Base-by-base conservation (phyloP, 2,888 invertebrate species). In the Amphipyra tragopoginis region DNA sequence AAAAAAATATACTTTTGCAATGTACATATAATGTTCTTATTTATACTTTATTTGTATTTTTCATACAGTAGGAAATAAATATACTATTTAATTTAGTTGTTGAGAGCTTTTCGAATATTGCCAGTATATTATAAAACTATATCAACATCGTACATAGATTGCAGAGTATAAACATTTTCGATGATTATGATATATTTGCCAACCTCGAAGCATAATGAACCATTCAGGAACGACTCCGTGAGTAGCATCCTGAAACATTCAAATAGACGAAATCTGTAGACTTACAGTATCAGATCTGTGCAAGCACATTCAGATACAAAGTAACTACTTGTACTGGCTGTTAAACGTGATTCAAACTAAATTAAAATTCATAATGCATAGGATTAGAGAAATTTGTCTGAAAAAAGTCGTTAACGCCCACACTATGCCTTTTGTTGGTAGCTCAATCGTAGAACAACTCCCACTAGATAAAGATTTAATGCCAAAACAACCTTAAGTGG, bases 401-500 rank as follows among this genome's bases (percentile, higher is more conserved):
- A 79, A 77, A 80, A 83, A 80, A 81, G 84, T 82, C 80, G 78
- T 85, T 82, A 72, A 79, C 84, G 70, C 88, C 88, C 81, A 88
- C 88, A 61, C 80, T 59, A 49, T 72, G 70, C 65, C 74, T 72
- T 76, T 75, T 77, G 68, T 61, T 72, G 72, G 57, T 67, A 65
- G 62, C 55, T 66, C 63, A 75, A 61, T 63, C 72, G 67, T 51
- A 68, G 58, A 55, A 75, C 65, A 80, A 82, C 85, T 79, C 85
- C 85, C 84, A 86, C 85, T 77, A 70, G 77, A 77, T 79, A 75
- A 64, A 80, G 81, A 85, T 84, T 82, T 81, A 85, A 85, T 84
- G 81, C 77, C 84, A 85, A 84, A 86, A 84, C 82, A 82, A 80
- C 81, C 63, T 74, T 67, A 77, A 65, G 69, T 62, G 71, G 65